A percentile compares a stretch with the other conserved stretches of the same genome.
Evolutionary conservation across 2,797 vertebrate genomes (phyloP).

Genomic region (Orientallactaga sibirica): DNA sequence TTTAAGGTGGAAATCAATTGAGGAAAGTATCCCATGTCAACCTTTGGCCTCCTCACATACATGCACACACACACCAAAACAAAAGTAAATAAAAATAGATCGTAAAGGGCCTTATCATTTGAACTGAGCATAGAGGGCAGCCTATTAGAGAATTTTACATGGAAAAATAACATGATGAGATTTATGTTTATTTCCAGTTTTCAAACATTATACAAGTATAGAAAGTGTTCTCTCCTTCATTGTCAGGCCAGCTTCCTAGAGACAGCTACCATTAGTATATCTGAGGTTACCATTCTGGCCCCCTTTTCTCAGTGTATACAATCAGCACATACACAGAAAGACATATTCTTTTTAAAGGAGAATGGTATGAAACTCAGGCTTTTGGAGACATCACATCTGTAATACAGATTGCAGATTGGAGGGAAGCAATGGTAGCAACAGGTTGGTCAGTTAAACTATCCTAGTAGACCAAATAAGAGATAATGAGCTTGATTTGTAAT

Average conservation of each 20-base stretch:
- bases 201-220: neutral
- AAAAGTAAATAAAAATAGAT: neutral
- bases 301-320: neutral
- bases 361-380: slow-evolving; percentile 56
- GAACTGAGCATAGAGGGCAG: slow-evolving; percentile 40
- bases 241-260: slow-evolving; percentile 46
- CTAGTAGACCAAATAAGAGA: slow-evolving; percentile 54
- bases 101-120: slow-evolving; percentile 53
- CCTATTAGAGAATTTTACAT: slow-evolving; percentile 49
- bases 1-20: too few relatives aligned
- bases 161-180: slow-evolving; percentile 36
- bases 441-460: slow-evolving; percentile 3
- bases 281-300: neutral
- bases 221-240: slow-evolving; percentile 26
- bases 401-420: slow-evolving; percentile 15
- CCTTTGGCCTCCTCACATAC: too few relatives aligned
- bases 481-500: slow-evolving; percentile 33
- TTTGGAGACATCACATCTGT: slow-evolving; percentile 43
- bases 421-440: slow-evolving; percentile 26
- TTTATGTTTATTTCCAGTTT: slow-evolving; percentile 59
- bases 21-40: too few relatives aligned
- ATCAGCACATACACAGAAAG: neutral
- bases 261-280: slow-evolving; percentile 49
- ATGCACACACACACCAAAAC: too few relatives aligned
- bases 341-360: slow-evolving; percentile 28